Conservation (phyloP, 1,140 invertebrate genomes). For the Dendroctonus valens region DNA sequence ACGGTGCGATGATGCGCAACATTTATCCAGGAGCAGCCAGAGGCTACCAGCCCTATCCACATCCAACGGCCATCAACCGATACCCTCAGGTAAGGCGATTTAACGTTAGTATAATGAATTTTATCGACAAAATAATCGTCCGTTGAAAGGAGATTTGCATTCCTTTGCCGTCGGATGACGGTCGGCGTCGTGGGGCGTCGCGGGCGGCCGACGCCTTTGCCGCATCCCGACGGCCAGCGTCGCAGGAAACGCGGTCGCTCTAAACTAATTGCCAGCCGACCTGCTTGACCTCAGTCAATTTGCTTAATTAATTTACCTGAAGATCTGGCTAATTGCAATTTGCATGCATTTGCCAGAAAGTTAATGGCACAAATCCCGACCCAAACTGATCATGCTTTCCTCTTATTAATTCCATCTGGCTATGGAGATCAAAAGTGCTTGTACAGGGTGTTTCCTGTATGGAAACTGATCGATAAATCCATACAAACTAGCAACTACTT, state of each 20-base stretch:
- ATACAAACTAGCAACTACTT: too few species aligned
- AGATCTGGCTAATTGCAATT: constrained; percentile 32
- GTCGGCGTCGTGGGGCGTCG: constrained; percentile 2
- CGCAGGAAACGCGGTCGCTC: constrained; percentile 45
- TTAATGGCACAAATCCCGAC: too few species aligned
- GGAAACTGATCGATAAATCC: too few species aligned
- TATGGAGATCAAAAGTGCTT: too few species aligned
- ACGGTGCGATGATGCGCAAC: constrained; percentile 96
- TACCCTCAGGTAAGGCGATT: constrained; percentile 79
- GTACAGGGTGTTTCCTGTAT: too few species aligned
- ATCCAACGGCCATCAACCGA: constrained; percentile 88
- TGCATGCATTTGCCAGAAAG: constrained; percentile 2
- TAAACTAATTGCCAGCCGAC: constrained; percentile 47
- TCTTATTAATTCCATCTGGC: too few species aligned
- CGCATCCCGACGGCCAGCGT: constrained; percentile 36
- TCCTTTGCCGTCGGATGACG: constrained; percentile 2
- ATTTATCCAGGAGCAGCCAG: constrained; percentile 87
- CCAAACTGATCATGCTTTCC: too few species aligned
- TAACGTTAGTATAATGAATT: too few species aligned
- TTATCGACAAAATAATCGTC: too few species aligned
- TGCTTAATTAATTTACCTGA: constrained; percentile 41
- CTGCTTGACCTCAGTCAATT: constrained; percentile 49
- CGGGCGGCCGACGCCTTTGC: constrained; percentile 16
- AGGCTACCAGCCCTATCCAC: constrained; percentile 91
- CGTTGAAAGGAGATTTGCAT: constrained; percentile 3